Base-by-base conservation (phyloP, 2,797 vertebrate species). In the Pteropus rufus region DNA sequence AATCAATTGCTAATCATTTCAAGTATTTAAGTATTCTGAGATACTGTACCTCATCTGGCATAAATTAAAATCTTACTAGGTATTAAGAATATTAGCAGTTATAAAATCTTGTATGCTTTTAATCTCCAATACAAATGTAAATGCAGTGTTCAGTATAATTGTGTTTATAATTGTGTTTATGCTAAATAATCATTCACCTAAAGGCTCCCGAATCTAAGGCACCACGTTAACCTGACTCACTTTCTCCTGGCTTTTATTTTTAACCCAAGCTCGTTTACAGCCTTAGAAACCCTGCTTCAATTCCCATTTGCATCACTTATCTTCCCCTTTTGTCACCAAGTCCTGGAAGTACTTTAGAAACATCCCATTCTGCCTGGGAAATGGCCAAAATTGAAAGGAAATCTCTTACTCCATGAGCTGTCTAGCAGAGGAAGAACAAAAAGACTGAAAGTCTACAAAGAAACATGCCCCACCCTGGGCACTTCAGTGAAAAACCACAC, bases 321-420 rank as follows among this genome's bases (percentile, higher is more conserved):
- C 95, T 87, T 95, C 10, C 83, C 80, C 89, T 88, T 97, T 88
- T 70, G 84, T 89, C 72, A 91, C 31, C 80, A 95, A 70, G 52
- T 86, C 70, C 80, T 83, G 58, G 80, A 95, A 97, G 88, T 93
- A 88, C 82, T 93, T 96, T 73, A 94, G 89, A 96, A 94, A 88
- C 36, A 84, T 91, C 85, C 41, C 49, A 92, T 94, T 75, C 19
- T 41, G 34, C 44, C 75, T 96, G 85, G 82, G 81, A 96, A 94
- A 92, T 34, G 70, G 84, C 89, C 85, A 96, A 67, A 31, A 87
- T 0, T 88, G 75, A 95, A 97, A 92, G 75, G 80, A 93, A 84
- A 90, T 94, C 65, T 93, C 89, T 97, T 65, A 87, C 46, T 89
- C 80, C 75, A 60, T 83, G 65, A 95, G 39, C 58, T 92, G 91